phyloP scores from a whole-genome alignment of 2,888 invertebrate species.

The Pheosia tremula region DNA sequence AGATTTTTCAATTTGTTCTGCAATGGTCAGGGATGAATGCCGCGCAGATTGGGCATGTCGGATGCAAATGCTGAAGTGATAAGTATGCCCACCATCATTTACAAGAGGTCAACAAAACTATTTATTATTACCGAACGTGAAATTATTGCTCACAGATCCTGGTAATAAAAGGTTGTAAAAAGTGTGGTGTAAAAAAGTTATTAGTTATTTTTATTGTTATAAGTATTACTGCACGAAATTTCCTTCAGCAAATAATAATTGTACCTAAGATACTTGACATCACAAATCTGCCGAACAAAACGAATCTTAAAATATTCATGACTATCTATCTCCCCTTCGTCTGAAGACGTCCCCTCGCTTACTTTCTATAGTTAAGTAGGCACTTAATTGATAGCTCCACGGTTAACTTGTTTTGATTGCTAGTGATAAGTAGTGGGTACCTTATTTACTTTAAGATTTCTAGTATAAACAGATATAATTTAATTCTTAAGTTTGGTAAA shows the following conservation, averaged over 20 bases:
- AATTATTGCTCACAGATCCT: too few species aligned
- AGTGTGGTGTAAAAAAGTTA: too few species aligned
- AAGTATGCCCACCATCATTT: too few species aligned
- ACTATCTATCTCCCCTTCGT: slow-evolving; percentile 44
- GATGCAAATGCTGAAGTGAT: slow-evolving; percentile 28
- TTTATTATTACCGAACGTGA: too few species aligned
- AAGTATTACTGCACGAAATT: too few species aligned
- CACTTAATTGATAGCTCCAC: background rate
- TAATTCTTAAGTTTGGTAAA: too few species aligned
- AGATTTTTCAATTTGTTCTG: slow-evolving; percentile 47
- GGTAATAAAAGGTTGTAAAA: too few species aligned
- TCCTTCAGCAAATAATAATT: too few species aligned
- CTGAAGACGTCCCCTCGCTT: slow-evolving; percentile 32
- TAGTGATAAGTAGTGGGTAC: too few species aligned
- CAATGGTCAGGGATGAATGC: slow-evolving; percentile 56
- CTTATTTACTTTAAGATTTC: too few species aligned
- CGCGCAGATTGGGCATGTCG: slow-evolving; percentile 51
- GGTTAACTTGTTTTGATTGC: background rate
- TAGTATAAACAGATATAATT: too few species aligned
- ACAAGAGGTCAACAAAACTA: background rate
- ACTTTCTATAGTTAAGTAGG: slow-evolving; percentile 13
- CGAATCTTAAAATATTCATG: slow-evolving; percentile 63
- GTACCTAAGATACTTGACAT: slow-evolving; percentile 10
- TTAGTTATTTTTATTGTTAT: too few species aligned
- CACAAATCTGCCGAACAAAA: slow-evolving; percentile 42